Base-by-base conservation (phyloP, 2,888 invertebrate species). In the Hypena proboscidalis region DNA sequence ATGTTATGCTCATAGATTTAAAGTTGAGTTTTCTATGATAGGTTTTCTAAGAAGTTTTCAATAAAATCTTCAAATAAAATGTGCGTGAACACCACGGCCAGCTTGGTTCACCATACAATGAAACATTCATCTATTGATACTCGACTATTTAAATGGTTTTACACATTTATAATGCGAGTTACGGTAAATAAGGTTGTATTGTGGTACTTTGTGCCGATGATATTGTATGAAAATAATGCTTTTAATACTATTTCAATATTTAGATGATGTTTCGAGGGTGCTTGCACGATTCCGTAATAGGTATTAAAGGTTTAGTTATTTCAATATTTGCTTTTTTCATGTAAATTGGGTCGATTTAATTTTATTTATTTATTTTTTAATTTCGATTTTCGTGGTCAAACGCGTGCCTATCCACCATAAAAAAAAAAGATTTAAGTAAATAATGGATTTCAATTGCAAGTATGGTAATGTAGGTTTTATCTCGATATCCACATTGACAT, bases 61-160 rank as follows among this genome's bases (percentile, higher is more conserved):
- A 64, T 69, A 71, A 76, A 73, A 77, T 75, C 57, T 75, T 56
- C 68, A 77, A 84, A 78, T 83, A 83, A 88, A 88, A 88, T 82
- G 84, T 85, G 89, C 89, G 89, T 89, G 87, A 85, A 80, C 82
- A 84, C 85, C 81, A 89, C 86, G 84, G 85, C 90, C 89, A 88
- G 84, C 80, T 85, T 83, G 90, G 90, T 90, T 89, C 87, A 89
- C 90, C 90, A 83, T 75, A 90, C 88, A 90, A 89, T 80, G 85
- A 72, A 85, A 85, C 83, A 84, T 85, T 81, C 81, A 75, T 83
- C 89, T 84, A 87, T 90, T 90, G 88, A 90, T 85, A 83, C 77
- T 82, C 76, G 74, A 77, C 83, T 80, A 86, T 89, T 89, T 90
- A 90, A 90, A 90, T 87, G 89, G 89, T 88, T 90, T 90, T 90